Base-by-base conservation (phyloP, 2,797 vertebrate genomes). In the Crossoptilon crossoptilon region DNA sequence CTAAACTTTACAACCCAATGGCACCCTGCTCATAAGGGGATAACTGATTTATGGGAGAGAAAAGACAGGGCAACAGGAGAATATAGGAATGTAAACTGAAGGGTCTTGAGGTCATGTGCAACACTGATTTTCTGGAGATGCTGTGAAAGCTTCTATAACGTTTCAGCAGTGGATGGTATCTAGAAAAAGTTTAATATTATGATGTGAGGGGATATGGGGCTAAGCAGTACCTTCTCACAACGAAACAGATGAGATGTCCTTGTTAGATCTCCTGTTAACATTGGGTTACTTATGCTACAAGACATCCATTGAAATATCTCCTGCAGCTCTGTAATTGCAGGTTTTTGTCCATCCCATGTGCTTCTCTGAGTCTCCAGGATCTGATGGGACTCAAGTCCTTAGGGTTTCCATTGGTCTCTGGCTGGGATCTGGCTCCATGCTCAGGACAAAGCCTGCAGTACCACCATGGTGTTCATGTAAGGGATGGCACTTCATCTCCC, bases 401-500 rank as follows among this genome's bases (percentile, higher is more conserved):
- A 33, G 56, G 12, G 49, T 9, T 55, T 14, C 33, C 5, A 9
- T 23, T 41, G 33, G 8, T 71, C 19, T 37, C 39, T 2, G 4
- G 1, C n/a, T 70, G 77, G 43, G n/a, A 29, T 58, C n/a, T 12
- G 26, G 1, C 27, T 48, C 10, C 17, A 16, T 10, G 44, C n/a
- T 92, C 14, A 29, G 75, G 63, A 55, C 41, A 58, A 39, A 91
- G 21, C 43, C 59, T 82, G 68, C 55, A 68, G 85, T 26, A 76
- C 75, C 58, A 79, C 12, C 63, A 8, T 0, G 0, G 49, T 31
- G 35, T 29, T 63, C 82, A 41, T 0, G 0, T 13, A 60, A 29
- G 56, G 9, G 60, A 88, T 41, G 72, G 39, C 22, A 69, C 89
- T 96, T 96, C 29, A 78, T 93, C 95, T 93, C 89, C 76, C 91